Evolutionary conservation across 1,140 invertebrate genomes (phyloP), one percentile per base, ranked within the genome.

Genomic region (Scaptomyza graminum): DNA sequence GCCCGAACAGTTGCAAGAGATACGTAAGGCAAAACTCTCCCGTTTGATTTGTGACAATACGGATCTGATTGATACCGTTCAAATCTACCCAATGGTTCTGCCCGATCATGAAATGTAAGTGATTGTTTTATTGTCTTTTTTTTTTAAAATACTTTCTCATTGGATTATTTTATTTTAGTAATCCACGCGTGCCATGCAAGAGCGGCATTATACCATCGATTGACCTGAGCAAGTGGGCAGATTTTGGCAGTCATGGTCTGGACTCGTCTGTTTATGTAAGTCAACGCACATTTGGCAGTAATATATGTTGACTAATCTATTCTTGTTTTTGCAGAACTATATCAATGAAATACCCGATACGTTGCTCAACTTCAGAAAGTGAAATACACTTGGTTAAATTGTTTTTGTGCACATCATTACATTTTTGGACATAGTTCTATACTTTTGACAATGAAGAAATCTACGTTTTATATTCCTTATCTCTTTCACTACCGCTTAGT

Each of bases 41-140:
- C 94, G 97, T 65, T 92, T 99, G 39, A 96, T 99, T 57, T 99
- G 98, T 92, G 97, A 99, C 90, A 99, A 99, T 88, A 97, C 96
- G 1, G 97, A 99, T 91, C 93, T 97, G 34, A 96, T 98, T 51
- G 96, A 97, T 77, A 97, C 96, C 0, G 96, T 99, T 65, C 98
- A 99, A 92, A 94, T 97, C 13, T 97, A 98, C 92, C 97, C 98
- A 0, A 98, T 99, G 95, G 95, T 98, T 0, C 92, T 98, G 70
- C 96, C 97, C 0, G 97, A 98, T 93, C 96, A 97, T 90, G 96
- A 97, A 94, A 94, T 97, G 96, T 97, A 94, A 95, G 95, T 28
- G 6, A 1, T 94, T 43, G 95, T 3, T 18, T 28, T 3, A 28
- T 94, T 43, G 12, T 31, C 4, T 52, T 52, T 37, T 25, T 55